These are phyloP conservation scores for Thelaira solivaga DNA, from an alignment of 2,888 invertebrate genomes.

Conservation along the genomic window DNA sequence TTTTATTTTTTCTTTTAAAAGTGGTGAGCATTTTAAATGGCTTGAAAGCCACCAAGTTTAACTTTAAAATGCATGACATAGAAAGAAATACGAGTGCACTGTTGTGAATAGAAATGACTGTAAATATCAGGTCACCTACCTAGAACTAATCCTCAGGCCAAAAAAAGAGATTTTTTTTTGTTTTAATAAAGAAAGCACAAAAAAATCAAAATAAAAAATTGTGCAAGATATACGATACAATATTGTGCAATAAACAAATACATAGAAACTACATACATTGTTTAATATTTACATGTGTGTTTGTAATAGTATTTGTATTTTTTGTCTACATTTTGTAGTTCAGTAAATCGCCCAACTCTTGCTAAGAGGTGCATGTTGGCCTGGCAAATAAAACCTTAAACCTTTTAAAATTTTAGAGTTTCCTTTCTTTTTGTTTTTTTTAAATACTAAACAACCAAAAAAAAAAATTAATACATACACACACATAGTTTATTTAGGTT, in stretches of 20 bases:
- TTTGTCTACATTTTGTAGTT: background rate
- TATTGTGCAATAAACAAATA: constrained; percentile 24
- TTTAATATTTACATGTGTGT: background rate
- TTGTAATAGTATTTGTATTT: background rate
- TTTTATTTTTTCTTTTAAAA: background rate
- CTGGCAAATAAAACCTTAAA: constrained; percentile 44
- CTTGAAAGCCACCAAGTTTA: constrained; percentile 61
- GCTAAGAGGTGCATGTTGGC: constrained; percentile 30
- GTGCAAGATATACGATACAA: constrained; percentile 14
- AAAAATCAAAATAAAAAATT: background rate
- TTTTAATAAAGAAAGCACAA: background rate
- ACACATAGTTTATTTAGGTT: constrained; percentile 45
- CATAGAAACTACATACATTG: background rate
- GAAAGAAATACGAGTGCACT: background rate
- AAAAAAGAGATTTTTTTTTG: background rate
- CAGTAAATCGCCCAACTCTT: constrained; percentile 29
- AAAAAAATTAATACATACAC: background rate
- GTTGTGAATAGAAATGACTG: constrained; percentile 11
- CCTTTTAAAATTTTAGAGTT: constrained; percentile 15
- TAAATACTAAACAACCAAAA: background rate
- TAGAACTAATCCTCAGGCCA: constrained; percentile 32
- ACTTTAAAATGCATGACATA: constrained; percentile 58
- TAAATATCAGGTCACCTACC: constrained; percentile 53
- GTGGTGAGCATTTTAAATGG: constrained; percentile 51
- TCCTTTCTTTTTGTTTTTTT: background rate